Conservation (phyloP, 2,888 invertebrate genomes). For the Imbricaverruca yamaguchii region DNA sequence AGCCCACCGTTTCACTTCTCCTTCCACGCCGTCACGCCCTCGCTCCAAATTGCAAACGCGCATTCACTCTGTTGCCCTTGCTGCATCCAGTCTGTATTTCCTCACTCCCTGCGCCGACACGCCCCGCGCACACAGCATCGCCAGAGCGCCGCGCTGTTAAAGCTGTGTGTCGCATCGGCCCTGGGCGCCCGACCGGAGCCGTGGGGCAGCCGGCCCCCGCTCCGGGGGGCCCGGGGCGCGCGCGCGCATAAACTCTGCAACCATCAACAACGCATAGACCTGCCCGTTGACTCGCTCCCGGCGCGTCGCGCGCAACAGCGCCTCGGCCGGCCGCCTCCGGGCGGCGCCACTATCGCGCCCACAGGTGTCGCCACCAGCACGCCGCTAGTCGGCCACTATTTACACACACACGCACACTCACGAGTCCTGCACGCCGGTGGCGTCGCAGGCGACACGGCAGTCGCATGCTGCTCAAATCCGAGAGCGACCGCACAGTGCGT, state of each 20-base stretch:
- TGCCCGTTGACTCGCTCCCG: not conserved
- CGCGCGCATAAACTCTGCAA: slow-evolving; percentile 13
- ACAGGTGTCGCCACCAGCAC: not conserved
- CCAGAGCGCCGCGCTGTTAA: not conserved
- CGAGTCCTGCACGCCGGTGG: too few relatives aligned
- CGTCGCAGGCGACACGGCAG: not conserved
- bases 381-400: not conserved
- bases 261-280: not conserved
- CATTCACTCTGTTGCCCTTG: not conserved
- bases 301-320: not conserved
- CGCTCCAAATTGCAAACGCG: not conserved
- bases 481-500: not conserved
- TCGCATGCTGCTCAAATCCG: not conserved
- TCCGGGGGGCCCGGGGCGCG: not conserved
- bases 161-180: not conserved
- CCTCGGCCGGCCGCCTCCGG: not conserved
- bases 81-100: not conserved
- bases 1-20: too few relatives aligned
- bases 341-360: not conserved
- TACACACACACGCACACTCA: not conserved
- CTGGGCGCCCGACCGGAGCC: not conserved
- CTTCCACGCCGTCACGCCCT: not conserved
- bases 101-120: not conserved
- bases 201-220: not conserved
- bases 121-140: not conserved